Base-by-base conservation (phyloP, 2,797 vertebrate species). In the Malacoraja senta region DNA sequence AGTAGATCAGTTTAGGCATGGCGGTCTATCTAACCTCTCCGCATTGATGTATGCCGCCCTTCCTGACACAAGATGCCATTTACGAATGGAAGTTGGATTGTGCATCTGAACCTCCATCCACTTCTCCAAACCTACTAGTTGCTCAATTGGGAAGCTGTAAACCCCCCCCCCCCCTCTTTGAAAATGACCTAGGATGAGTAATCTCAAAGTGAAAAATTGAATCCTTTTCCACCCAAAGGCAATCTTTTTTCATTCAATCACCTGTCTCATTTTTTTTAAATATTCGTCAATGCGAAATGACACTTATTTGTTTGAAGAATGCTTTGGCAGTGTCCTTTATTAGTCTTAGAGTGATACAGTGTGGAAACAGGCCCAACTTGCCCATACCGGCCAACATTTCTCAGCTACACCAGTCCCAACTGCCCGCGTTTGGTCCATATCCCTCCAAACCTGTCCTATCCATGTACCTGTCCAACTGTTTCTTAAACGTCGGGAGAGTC, bases 1-100 rank as follows among this genome's bases (percentile, higher is more conserved):
- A 95, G 96, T 95, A 97, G 97, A 97, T 95, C 95, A 97, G 97
- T 96, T 95, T 97, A 97, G 97, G 97, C 97, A 97, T 97, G 97
- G 97, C 94, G 94, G 94, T 94, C 93, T 93, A 90, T 94, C 93
- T 92, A 90, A 93, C 93, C 84, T 68, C 61, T 81, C 95, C 93
- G 92, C 94, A 94, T 94, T 94, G 93, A 94, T 24, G 93, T 93
- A 92, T 94, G 95, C 94, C 74, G 61, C 94, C 94, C 94, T 91
- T 93, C 12, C 24, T 58, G 94, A 93, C 19, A 86, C 78, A 93
- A 93, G 95, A 93, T 93, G 61, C 94, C 94, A 32, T 53, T 13
- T 94, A 91, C 19, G 93, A 94, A 95, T 95, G 95, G 95, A 94
- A 94, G 93, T 95, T 94, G 90, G 93, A 83, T 93, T 93, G 94